Evolutionary conservation across 2,797 vertebrate genomes (phyloP), one percentile per base, ranked within the genome.

Genomic region (Neosilurus hyrtlii): DNA sequence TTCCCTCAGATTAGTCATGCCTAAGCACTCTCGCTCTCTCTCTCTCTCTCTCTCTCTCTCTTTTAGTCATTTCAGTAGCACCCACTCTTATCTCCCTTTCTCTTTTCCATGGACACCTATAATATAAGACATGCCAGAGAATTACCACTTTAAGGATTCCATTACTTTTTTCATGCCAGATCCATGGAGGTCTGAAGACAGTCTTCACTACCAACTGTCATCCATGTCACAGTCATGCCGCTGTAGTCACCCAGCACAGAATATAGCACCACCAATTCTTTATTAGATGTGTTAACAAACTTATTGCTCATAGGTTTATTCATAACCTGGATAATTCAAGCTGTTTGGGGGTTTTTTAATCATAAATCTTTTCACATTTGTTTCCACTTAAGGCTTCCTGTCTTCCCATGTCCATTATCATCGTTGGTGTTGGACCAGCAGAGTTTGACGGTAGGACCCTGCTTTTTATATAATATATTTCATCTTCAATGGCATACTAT

Each of bases 391-490:
- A 95, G 94, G 94, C 94, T 61, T 92, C 97, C 77, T 95, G 94
- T 91, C 93, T 98, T 92, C 97, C 97, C 16, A 99, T 99, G 97
- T 99, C 97, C 63, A 96, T 99, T 92, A 99, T 99, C 89, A 99
- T 99, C 80, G 97, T 99, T 77, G 97, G 97, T 7, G 97, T 99
- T 62, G 97, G 97, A 83, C 97, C 97, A 35, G 97, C 97, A 84
- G 97, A 99, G 89, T 99, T 99, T 91, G 97, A 99, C 84, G 97
- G 97, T 99, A 91, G 95, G 96, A 84, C 9, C 6, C 9, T 22
- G 0, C 4, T 52, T 61, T 26, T 59, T 51, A 51, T 78, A 26
- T 77, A 12, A 43, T 43, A 59, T 63, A 43, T 43, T 43, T 22
- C 37, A 24, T 49, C 14, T 24, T 24, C 24, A 26, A 26, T 26